Evolutionary conservation across 2,888 invertebrate genomes (phyloP).

Genomic region (Capitulum mitella): DNA sequence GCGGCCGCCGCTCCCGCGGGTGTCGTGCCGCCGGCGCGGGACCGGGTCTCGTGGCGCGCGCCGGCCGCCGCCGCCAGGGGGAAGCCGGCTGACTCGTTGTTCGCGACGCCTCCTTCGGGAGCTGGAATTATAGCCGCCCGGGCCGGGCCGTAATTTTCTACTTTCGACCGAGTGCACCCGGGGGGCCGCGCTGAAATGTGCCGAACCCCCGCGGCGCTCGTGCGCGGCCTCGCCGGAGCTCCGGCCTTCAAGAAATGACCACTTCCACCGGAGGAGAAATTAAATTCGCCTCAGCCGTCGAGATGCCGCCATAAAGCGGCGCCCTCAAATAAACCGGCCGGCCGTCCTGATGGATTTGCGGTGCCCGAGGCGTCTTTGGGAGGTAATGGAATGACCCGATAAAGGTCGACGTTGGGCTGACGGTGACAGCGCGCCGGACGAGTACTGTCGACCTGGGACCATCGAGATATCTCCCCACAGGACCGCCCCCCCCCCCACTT

Average conservation of each 20-base stretch:
- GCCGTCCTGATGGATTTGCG: background rate
- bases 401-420: background rate
- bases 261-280: slow-evolving; percentile 21
- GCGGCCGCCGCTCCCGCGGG: background rate
- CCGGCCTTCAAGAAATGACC: slow-evolving; percentile 17
- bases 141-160: slow-evolving; percentile 18
- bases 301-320: slow-evolving; percentile 21
- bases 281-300: slow-evolving; percentile 19
- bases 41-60: background rate
- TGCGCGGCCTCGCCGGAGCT: slow-evolving; percentile 5
- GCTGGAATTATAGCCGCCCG: slow-evolving; percentile 17
- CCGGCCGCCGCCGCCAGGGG: background rate
- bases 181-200: slow-evolving; percentile 22
- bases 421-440: background rate
- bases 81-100: slow-evolving; percentile 4
- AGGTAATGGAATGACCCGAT: slow-evolving; percentile 12
- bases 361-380: background rate
- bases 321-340: background rate
- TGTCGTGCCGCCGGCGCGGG: slow-evolving; percentile 11
- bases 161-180: slow-evolving; percentile 23
- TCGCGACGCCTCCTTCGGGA: slow-evolving; percentile 20
- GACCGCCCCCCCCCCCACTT: too few species aligned
- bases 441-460: too few species aligned
- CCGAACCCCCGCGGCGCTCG: slow-evolving; percentile 23
- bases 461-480: too few species aligned